A percentile compares a stretch with the other conserved stretches of the same genome.
Conservation (phyloP, 2,113 vertebrate species). For the Sinocyclocheilus anshuiensis region DNA sequence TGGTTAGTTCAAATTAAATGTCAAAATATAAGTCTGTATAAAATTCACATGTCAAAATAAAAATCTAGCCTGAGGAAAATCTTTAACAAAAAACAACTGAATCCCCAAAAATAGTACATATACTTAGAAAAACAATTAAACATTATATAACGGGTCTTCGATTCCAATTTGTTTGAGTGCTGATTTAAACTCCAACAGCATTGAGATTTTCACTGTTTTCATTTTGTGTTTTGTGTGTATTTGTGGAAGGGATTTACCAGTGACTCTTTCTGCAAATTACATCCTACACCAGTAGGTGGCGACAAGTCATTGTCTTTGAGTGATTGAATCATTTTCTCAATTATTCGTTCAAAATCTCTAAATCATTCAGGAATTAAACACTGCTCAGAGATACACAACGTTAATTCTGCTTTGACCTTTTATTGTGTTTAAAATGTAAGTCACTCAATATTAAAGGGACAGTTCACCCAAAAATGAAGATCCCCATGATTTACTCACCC, state of each 20-base stretch:
- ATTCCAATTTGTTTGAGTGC: background rate
- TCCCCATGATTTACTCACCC: no score
- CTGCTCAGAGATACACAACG: no score
- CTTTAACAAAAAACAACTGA: background rate
- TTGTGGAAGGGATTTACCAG: background rate
- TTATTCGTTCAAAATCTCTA: background rate
- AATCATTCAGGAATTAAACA: no score
- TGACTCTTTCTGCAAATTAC: background rate
- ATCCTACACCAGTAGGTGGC: background rate
- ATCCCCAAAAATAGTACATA: background rate
- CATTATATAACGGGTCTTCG: background rate
- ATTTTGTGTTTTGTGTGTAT: background rate
- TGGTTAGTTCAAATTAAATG: background rate
- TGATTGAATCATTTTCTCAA: background rate
- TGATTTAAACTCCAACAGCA: background rate
- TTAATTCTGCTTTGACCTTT: no score
- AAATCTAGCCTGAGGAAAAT: background rate
- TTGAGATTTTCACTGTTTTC: background rate
- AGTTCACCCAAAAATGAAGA: no score
- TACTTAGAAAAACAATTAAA: background rate
- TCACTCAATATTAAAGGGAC: no score
- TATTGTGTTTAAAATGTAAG: no score
- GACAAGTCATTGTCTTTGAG: background rate
- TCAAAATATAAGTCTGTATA: background rate
- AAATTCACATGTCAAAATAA: constrained; percentile 6